These are phyloP conservation scores for Leontocebus nigricollis DNA, from an alignment of 2,797 vertebrate species.

Conservation along the genomic window DNA sequence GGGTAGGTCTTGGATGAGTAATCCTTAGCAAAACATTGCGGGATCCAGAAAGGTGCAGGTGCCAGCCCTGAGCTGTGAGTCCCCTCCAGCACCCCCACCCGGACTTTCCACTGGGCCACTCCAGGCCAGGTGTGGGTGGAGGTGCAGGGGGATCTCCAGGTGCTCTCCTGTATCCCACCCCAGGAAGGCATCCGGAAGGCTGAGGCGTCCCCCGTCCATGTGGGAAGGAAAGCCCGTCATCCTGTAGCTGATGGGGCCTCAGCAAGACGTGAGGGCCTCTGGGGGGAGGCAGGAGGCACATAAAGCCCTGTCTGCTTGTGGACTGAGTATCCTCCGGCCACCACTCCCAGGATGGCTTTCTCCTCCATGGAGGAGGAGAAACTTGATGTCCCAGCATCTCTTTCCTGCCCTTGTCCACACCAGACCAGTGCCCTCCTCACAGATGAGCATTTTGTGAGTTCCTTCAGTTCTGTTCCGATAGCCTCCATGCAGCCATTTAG, in stretches of 20 bases:
- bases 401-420: background rate
- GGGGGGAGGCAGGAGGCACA: no score
- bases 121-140: background rate
- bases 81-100: background rate
- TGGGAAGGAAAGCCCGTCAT: background rate
- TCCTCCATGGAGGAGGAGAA: background rate
- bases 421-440: no score
- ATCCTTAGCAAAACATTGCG: background rate
- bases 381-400: background rate
- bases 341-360: background rate
- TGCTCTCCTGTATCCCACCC: no score
- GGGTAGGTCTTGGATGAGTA: background rate
- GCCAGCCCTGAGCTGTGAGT: background rate
- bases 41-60: background rate
- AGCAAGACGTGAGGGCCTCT: background rate
- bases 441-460: background rate
- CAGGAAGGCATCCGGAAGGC: background rate
- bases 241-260: background rate
- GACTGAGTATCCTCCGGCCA: background rate
- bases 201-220: background rate
- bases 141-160: background rate
- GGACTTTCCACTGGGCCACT: background rate
- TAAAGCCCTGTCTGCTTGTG: background rate
- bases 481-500: accelerated
- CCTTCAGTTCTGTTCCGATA: background rate